Conservation (phyloP, 1,140 invertebrate genomes). For the Trissolcus basalis region DNA sequence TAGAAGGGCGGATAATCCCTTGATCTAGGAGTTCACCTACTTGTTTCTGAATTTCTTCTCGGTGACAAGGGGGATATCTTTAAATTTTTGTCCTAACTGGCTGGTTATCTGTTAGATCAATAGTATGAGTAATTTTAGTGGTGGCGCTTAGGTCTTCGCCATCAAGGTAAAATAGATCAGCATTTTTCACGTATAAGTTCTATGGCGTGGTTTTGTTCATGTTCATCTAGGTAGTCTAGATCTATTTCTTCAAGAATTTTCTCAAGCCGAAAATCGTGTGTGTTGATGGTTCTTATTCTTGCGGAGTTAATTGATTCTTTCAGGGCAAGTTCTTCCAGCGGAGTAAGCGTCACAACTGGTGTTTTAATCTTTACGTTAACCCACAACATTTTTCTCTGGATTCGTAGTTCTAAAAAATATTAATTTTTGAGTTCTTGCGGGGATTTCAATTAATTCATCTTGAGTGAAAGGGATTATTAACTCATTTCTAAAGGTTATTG, state of each 20-base stretch:
- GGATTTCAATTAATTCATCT: too few species aligned
- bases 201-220: constrained; percentile 2
- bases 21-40: neutral
- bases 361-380: too few species aligned
- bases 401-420: too few species aligned
- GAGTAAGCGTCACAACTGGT: too few species aligned
- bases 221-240: constrained; percentile 7
- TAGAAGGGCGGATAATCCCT: neutral
- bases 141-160: constrained; percentile 2
- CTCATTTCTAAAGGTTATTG: neutral
- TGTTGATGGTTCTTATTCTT: neutral
- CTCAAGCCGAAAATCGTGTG: neutral
- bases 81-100: constrained; percentile 2
- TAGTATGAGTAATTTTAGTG: neutral
- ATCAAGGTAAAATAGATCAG: constrained; percentile 6
- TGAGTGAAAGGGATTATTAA: neutral
- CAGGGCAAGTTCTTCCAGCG: too few species aligned
- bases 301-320: neutral
- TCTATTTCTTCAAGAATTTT: constrained; percentile 2
- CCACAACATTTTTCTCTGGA: too few species aligned
- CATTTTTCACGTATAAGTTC: neutral
- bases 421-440: too few species aligned
- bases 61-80: constrained; percentile 1
- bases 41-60: constrained; percentile 6
- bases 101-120: neutral